Evolutionary conservation across 2,797 vertebrate species (phyloP), one percentile per base, ranked within the genome.

Genomic region (Alectoris magna): DNA sequence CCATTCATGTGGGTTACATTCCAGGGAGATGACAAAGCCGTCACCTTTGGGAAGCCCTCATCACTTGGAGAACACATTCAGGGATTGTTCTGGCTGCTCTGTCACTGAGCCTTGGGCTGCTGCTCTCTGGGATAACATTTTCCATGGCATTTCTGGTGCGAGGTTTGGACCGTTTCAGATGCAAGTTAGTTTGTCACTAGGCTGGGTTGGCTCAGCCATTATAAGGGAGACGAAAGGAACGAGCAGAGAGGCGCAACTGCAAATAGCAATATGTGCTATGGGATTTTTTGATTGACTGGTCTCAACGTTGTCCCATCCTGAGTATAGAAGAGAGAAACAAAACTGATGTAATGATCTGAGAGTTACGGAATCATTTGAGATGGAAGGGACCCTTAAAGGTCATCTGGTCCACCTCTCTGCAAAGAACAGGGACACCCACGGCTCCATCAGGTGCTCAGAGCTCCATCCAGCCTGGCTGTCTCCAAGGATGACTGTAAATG

Each of bases 51-150:
- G 78, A 83, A 83, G 13, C 29, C 56, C 48, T 29, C 27, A 41
- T 59, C 2, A 0, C 46, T 67, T 34, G 51, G 56, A 74, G 88
- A 95, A 84, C 83, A 94, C 69, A 91, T 64, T 39, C 74, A 17
- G 51, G 91, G 88, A 82, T 96, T 95, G 95, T 96, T 95, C 92
- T 94, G 78, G 5, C 38, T 56, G 71, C 43, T 0, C 2, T 62
- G 84, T 71, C 46, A 3, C 8, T 1, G 38, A 39, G 68, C 46
- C n/a, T 39, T 9, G 4, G 69, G 59, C 60, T 53, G 9, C 86
- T 73, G 38, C 84, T 93, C 49, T 16, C 73, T 55, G 1, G 8
- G 70, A 55, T 60, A 49, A 84, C 6, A 58, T 68, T 91, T 95
- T 76, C 95, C 66, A 1, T 44, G 87, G 77, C 87, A 71, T 63